Evolutionary conservation across 1,140 invertebrate species (phyloP).

Genomic region (Polypedilum pembai): DNA sequence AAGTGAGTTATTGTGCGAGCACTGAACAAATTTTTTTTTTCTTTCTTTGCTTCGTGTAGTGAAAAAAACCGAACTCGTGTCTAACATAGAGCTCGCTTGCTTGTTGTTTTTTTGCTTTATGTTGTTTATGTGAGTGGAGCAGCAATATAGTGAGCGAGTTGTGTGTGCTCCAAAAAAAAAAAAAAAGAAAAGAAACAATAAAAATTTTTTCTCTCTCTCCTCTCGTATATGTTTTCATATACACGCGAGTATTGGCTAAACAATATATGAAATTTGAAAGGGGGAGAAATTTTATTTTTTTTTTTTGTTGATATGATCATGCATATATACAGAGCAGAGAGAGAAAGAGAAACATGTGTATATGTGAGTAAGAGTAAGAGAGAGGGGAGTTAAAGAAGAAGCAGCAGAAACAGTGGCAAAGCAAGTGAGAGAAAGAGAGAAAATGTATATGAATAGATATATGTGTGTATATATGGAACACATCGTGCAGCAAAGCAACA

Average conservation of each 20-base stretch:
- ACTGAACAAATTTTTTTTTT: not conserved
- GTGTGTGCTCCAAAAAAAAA: not conserved
- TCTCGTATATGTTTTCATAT: not conserved
- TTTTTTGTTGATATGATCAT: conserved; percentile 11
- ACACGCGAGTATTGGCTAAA: too few species aligned
- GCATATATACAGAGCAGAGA: too few species aligned
- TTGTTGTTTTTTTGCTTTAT: too few species aligned
- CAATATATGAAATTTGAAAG: not conserved
- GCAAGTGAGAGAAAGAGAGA: not conserved
- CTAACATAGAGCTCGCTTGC: too few species aligned
- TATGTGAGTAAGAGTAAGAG: too few species aligned
- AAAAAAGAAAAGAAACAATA: not conserved
- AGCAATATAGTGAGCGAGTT: not conserved
- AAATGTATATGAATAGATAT: not conserved
- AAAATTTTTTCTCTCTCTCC: not conserved
- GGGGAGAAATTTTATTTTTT: not conserved
- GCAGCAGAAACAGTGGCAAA: too few species aligned
- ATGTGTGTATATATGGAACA: not conserved
- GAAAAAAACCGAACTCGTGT: too few species aligned
- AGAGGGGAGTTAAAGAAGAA: too few species aligned
- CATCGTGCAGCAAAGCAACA: conserved; percentile 15
- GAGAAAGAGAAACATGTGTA: too few species aligned
- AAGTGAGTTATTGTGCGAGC: not conserved
- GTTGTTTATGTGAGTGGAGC: not conserved
- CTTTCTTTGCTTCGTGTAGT: not conserved